phyloP scores from a whole-genome alignment of 92 coral and sea anemone genomes.

The Epizoanthus illoricatus region DNA sequence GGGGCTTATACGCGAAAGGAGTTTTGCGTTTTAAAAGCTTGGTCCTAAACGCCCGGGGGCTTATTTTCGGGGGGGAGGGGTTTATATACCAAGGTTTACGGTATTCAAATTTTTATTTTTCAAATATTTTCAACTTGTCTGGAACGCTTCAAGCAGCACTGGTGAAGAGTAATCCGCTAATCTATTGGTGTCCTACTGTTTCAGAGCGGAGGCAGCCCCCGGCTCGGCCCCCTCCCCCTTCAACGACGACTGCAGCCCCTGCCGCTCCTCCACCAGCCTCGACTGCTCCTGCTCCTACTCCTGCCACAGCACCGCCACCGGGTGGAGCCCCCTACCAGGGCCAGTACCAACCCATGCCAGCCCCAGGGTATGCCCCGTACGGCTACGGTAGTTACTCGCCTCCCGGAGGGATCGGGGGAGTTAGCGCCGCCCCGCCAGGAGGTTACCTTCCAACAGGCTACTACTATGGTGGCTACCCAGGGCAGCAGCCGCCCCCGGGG shows the following conservation, averaged over 20 bases:
- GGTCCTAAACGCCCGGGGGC: too few relatives aligned
- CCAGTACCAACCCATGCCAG: slow-evolving; percentile 85
- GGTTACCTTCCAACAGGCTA: slow-evolving; percentile 70
- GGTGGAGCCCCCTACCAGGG: slow-evolving; percentile 72
- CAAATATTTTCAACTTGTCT: too few relatives aligned
- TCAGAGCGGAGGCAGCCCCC: slow-evolving; percentile 68
- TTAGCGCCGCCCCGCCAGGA: slow-evolving; percentile 42
- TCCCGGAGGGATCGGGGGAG: slow-evolving; percentile 69
- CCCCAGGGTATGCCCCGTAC: slow-evolving; percentile 92
- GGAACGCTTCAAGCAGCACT: too few relatives aligned
- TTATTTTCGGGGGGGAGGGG: too few relatives aligned
- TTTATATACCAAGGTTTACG: too few relatives aligned
- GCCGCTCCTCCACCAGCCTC: slow-evolving; percentile 55
- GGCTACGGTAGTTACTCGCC: slow-evolving; percentile 76
- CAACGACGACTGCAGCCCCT: slow-evolving; percentile 37
- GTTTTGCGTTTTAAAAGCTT: too few relatives aligned
- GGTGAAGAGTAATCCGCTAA: too few relatives aligned
- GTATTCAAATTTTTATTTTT: too few relatives aligned
- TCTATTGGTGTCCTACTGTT: neutral
- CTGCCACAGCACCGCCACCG: slow-evolving; percentile 49
- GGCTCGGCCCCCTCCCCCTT: slow-evolving; percentile 85
- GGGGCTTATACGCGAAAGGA: too few relatives aligned
- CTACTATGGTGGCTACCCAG: slow-evolving; percentile 84
- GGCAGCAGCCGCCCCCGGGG: slow-evolving; percentile 73
- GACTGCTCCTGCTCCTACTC: slow-evolving; percentile 42